Percentiles rank a stretch among this genome's conserved stretches.
These are phyloP conservation scores for Sorex fumeus DNA, from an alignment of 2,113 vertebrate genomes.

Conservation along the genomic window DNA sequence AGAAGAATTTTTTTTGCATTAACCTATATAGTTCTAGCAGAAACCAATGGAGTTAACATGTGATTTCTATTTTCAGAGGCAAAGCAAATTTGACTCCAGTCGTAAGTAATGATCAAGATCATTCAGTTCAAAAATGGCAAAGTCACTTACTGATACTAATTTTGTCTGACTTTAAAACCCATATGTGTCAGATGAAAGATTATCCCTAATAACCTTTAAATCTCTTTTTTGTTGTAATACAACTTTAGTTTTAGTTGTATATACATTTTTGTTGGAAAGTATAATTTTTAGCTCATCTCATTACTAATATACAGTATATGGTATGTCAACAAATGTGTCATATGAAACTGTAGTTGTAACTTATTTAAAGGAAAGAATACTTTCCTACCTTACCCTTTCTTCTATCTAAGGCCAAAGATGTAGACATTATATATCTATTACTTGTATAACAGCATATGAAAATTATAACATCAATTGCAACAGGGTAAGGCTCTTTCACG, in stretches of 20 bases:
- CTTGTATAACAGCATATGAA: not conserved
- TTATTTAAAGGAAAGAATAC: not conserved
- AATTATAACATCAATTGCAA: not conserved
- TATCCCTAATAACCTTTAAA: not conserved
- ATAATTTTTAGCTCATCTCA: not conserved
- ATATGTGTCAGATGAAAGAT: not conserved
- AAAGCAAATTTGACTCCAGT: constrained; percentile 2
- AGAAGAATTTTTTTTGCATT: not conserved
- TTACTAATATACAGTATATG: not conserved
- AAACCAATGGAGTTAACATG: not conserved
- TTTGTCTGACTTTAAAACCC: constrained; percentile 30
- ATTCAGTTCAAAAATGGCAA: not conserved
- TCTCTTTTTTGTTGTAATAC: not conserved
- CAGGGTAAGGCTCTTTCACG: fast-evolving
- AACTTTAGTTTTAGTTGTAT: not conserved
- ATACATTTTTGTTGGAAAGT: not conserved
- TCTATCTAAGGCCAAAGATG: not conserved
- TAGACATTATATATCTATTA: not conserved
- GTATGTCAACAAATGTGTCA: not conserved
- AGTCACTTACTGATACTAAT: not conserved
- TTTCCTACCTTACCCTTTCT: not conserved
- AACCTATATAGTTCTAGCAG: not conserved
- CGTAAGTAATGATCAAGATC: not conserved
- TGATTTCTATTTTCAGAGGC: not conserved
- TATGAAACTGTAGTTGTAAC: not conserved